phyloP scores from a whole-genome alignment of 2,113 vertebrate species.

The Zapornia atra region DNA sequence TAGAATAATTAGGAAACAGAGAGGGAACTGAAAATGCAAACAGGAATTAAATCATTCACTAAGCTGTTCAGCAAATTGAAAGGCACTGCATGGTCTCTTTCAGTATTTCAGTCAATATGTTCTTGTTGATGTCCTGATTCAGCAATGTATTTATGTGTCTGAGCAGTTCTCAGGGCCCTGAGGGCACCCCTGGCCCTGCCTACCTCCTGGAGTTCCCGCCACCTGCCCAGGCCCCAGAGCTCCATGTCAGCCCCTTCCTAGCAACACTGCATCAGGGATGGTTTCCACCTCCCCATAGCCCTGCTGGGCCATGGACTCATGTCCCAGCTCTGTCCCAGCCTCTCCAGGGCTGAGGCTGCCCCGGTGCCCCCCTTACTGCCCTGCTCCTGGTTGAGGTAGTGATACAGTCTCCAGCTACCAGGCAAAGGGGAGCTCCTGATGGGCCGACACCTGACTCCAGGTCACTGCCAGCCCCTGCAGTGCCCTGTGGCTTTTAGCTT shows the following conservation, averaged over 20 bases:
- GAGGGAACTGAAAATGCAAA: not conserved
- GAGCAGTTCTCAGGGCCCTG: not conserved
- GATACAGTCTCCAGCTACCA: too few species aligned
- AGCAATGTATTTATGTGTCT: not conserved
- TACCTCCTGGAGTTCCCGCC: rapidly evolving
- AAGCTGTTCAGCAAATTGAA: not conserved
- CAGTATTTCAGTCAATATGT: not conserved
- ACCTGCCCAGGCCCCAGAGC: not conserved
- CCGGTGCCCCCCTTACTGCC: too few species aligned
- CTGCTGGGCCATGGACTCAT: rapidly evolving
- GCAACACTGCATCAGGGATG: rapidly evolving
- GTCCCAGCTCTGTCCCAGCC: rapidly evolving
- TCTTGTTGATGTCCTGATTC: not conserved
- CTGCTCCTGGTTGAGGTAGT: too few species aligned
- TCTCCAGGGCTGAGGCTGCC: too few species aligned
- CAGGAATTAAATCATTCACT: not conserved
- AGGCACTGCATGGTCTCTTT: not conserved
- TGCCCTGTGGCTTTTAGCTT: not conserved
- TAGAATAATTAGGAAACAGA: conserved; percentile 39
- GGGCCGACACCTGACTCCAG: too few species aligned
- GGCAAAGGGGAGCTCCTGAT: not conserved
- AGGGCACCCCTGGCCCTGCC: not conserved
- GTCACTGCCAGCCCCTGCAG: not conserved
- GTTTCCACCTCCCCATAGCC: not conserved
- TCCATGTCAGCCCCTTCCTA: rapidly evolving